phyloP scores from a whole-genome alignment of 2,888 invertebrate genomes.

The Cerastis leucographa region DNA sequence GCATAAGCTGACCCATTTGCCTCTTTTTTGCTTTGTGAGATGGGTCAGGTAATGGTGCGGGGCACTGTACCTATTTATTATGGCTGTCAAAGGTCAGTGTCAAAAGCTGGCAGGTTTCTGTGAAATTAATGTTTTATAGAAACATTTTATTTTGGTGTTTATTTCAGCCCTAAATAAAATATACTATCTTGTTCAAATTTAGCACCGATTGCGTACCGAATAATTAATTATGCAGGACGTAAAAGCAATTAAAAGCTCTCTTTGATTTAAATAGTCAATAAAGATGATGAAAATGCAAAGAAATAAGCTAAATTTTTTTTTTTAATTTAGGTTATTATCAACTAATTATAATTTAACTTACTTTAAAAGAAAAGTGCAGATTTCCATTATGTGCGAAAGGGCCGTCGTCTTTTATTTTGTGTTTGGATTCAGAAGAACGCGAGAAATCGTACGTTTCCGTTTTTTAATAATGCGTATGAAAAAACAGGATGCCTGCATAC shows the following conservation, averaged over 20 bases:
- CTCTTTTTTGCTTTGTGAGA: too few relatives aligned
- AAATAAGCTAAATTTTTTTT: too few relatives aligned
- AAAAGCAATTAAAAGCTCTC: background rate
- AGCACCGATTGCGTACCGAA: background rate
- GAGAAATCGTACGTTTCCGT: background rate
- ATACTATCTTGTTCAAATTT: background rate
- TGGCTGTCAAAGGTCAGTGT: conserved; percentile 2
- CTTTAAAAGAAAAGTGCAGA: background rate
- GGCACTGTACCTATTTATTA: background rate
- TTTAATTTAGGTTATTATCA: too few relatives aligned
- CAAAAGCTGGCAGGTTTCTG: background rate
- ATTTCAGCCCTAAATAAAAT: background rate
- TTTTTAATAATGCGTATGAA: conserved; percentile 2
- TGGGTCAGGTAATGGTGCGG: too few relatives aligned
- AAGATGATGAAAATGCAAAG: background rate
- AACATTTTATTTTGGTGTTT: background rate
- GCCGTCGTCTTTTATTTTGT: conserved; percentile 4
- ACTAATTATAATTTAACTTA: too few relatives aligned
- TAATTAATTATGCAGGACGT: conserved; percentile 2
- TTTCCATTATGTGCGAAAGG: background rate
- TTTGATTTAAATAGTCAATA: background rate
- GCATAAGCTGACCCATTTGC: too few relatives aligned
- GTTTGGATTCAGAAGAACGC: background rate
- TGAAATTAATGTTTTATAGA: conserved; percentile 16
- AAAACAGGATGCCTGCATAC: background rate